Evolutionary conservation across 2,113 vertebrate genomes (phyloP), one percentile per base, ranked within the genome.

Genomic region (Microcebus ravelobensis): DNA sequence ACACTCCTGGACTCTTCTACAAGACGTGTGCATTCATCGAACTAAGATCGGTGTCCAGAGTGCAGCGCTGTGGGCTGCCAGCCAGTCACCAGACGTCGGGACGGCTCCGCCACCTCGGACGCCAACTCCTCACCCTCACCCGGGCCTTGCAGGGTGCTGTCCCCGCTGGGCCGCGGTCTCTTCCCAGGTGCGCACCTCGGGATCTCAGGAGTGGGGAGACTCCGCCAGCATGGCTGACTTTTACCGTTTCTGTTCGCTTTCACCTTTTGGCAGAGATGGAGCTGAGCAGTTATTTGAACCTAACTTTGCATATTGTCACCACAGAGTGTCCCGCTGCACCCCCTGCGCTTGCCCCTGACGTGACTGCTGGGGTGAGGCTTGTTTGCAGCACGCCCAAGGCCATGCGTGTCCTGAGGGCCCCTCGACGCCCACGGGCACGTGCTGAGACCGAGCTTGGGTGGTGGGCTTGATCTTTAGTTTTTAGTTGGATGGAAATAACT

Each of bases 1-100:
- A 42, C 1, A 0, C 8, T n/a, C 31, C 3, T 18, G 8, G 52
- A 5, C 57, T 48, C 31, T 34, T 14, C 6, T 2, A 34, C 36
- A 59, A 86, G 39, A 1, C 14, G 9, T 27, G 18, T 3, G 6
- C 34, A 2, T 15, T 27, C 2, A 6, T 6, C 7, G 45, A 65
- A 7, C n/a, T 42, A 23, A 61, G 42, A 6, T 14, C 8, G n/a
- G 9, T 2, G 20, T 42, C 5, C 61, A 0, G 11, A 9, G 61
- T 0, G 14, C 21, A 15, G 71, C 8, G 65, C 77, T 0, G 6
- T 11, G 89, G 20, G 65, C 34, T 5, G 31, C 20, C 34, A 36
- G 9, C 67, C 17, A 20, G 68, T 71, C 68, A 15, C 52, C 14
- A 31, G 36, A 29, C 52, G 1, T 31, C 3, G 2, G 8, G 3